Base-by-base conservation (phyloP, 2,888 invertebrate genomes). In the Venusia cambrica region DNA sequence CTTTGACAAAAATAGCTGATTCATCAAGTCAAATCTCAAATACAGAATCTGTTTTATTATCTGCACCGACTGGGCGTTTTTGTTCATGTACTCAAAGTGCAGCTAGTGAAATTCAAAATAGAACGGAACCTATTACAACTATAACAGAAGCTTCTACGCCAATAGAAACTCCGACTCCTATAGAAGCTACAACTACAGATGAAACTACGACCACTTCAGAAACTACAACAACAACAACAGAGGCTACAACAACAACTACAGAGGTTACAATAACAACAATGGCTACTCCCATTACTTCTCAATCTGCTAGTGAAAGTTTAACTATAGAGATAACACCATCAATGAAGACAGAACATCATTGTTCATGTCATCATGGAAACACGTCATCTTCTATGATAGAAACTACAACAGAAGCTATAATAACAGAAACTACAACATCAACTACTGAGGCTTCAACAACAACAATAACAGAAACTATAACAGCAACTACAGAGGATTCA, bases 401-500 rank as follows among this genome's bases (percentile, higher is more conserved):
- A 2, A 22, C 12, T 1, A 12, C 12, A 3, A 6, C 12, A 4
- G 6, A 11, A n/a, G 21, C 12, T 6, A 11, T 18, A 15, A 36
- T 44, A 12, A 32, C 36, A 17, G 21, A 3, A 8, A 9, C n/a
- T 11, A 21, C 20, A 20, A 30, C 37, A 30, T 25, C 24, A 7
- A 3, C 12, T 4, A 5, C 8, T 7, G 25, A 33, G 22, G 38
- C 34, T 10, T 18, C 28, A 14, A 11, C 18, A 14, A 15, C 5
- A n/a, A 32, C 16, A 20, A n/a, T 16, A 20, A 24, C 14, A 4
- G 28, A 26, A 16, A 24, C 26, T 3, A 17, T 33, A 6, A 22
- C 1, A 11, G 1, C 19, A 7, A 19, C 8, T 5, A 30, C 28
- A 2, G 4, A n/a, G 2, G 13, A 3, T 8, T 9, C 27, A 9